phyloP scores from a whole-genome alignment of 1,140 invertebrate genomes.

The Drosophila melanica region DNA sequence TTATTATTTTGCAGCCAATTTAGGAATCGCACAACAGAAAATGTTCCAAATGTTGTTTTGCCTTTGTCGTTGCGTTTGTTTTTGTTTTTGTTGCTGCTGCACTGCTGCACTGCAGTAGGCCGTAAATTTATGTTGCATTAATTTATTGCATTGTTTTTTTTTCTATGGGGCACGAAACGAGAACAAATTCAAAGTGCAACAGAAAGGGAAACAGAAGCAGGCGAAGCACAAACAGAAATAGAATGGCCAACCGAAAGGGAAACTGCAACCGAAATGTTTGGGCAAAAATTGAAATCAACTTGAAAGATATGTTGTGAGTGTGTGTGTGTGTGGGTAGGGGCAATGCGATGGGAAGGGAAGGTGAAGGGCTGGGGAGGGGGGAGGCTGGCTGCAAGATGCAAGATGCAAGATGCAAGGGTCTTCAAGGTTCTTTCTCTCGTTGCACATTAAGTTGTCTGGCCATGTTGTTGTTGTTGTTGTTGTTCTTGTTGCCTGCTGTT shows the following conservation, averaged over 20 bases:
- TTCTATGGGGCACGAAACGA: conserved; percentile 24
- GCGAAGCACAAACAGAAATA: background rate
- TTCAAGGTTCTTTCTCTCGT: conserved; percentile 27
- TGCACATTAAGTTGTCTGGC: conserved; percentile 74
- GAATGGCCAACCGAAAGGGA: conserved; percentile 5
- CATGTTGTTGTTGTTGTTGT: conserved; percentile 35
- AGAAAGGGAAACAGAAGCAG: conserved; percentile 3
- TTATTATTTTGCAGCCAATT: conserved; percentile 14
- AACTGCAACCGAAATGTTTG: conserved; percentile 24
- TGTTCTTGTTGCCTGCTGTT: conserved; percentile 21
- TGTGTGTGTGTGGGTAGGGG: background rate
- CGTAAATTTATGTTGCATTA: conserved; percentile 79
- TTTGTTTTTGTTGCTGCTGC: conserved; percentile 46
- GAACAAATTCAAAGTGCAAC: conserved; percentile 18
- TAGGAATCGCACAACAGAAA: conserved; percentile 37
- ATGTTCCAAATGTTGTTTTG: conserved; percentile 50
- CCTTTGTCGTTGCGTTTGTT: conserved; percentile 13
- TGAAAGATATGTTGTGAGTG: conserved; percentile 11
- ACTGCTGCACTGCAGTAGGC: conserved; percentile 70
- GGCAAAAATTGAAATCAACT: conserved; percentile 66
- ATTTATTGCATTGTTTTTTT: conserved; percentile 69
- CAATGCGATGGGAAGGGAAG: background rate
- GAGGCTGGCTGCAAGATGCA: background rate
- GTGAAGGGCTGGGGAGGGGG: background rate
- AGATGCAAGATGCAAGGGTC: conserved; percentile 12